A percentile compares a stretch with the other conserved stretches of the same genome.
Evolutionary conservation across 2,113 vertebrate genomes (phyloP).

Genomic region (Rhabdornis inornatus): DNA sequence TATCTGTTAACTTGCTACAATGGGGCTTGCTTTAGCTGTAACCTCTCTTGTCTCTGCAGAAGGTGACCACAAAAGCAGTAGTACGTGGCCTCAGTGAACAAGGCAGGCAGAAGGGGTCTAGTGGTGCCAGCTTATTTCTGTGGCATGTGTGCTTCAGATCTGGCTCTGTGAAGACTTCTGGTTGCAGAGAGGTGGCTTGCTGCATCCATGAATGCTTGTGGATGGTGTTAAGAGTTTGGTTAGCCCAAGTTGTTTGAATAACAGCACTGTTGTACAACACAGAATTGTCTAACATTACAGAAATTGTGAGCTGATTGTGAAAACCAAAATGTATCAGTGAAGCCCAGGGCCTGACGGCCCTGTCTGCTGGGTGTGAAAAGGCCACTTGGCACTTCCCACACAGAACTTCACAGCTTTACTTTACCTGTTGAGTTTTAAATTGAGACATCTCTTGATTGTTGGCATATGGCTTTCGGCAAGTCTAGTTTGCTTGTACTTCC

Average conservation of each 20-base stretch:
- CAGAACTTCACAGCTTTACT: too few species aligned
- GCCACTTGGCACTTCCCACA: neutral
- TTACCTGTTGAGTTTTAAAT: neutral
- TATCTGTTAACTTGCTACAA: neutral
- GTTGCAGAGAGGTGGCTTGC: neutral
- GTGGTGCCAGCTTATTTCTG: neutral
- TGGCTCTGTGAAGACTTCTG: neutral
- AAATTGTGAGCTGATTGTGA: accelerated
- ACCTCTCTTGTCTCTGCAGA: neutral
- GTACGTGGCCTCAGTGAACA: neutral
- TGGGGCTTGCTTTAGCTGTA: neutral
- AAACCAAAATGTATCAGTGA: neutral
- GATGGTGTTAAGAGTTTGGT: neutral
- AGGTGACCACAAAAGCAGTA: neutral
- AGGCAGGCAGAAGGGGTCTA: neutral
- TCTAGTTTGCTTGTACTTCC: neutral
- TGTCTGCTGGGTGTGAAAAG: neutral
- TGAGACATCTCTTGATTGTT: neutral
- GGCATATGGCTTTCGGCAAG: neutral
- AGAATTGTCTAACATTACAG: accelerated
- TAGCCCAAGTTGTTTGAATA: neutral
- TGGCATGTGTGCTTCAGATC: neutral
- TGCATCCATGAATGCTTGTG: neutral
- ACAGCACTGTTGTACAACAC: accelerated
- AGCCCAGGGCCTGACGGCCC: neutral